Conservation (phyloP, 2,888 invertebrate species). For the Erynnis tages region DNA sequence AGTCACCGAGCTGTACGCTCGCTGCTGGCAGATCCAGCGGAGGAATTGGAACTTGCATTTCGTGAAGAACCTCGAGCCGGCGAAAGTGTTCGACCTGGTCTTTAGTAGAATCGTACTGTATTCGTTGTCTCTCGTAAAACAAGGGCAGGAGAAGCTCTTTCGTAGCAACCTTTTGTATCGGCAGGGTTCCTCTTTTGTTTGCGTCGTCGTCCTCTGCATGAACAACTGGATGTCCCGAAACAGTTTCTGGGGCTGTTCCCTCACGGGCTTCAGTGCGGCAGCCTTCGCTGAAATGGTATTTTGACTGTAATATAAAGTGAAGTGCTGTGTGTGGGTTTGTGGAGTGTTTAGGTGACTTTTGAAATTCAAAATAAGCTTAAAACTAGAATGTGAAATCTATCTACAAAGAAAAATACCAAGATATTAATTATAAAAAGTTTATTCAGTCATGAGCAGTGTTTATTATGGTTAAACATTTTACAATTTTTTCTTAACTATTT, state of each 20-base stretch:
- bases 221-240: conserved; percentile 35
- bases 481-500: not conserved
- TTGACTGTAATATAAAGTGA: conserved; percentile 9
- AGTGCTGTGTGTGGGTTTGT: not conserved
- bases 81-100: conserved; percentile 11
- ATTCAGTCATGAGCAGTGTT: conserved; percentile 32
- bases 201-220: conserved; percentile 34
- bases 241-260: conserved; percentile 40
- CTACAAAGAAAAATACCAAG: no score
- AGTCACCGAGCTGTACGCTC: not conserved
- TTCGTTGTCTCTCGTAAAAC: conserved; percentile 28
- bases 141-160: conserved; percentile 47
- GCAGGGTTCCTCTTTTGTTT: conserved; percentile 7
- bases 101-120: not conserved
- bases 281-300: conserved; percentile 54
- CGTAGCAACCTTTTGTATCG: conserved; percentile 22
- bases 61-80: not conserved
- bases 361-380: not conserved
- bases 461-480: conserved; percentile 32
- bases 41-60: conserved; percentile 6
- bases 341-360: not conserved
- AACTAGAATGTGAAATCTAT: no score
- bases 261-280: conserved; percentile 46
- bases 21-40: conserved; percentile 2
- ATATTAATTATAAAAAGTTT: conserved; percentile 12